Conservation (phyloP, 2,797 vertebrate species). For the Labeo calbasu region DNA sequence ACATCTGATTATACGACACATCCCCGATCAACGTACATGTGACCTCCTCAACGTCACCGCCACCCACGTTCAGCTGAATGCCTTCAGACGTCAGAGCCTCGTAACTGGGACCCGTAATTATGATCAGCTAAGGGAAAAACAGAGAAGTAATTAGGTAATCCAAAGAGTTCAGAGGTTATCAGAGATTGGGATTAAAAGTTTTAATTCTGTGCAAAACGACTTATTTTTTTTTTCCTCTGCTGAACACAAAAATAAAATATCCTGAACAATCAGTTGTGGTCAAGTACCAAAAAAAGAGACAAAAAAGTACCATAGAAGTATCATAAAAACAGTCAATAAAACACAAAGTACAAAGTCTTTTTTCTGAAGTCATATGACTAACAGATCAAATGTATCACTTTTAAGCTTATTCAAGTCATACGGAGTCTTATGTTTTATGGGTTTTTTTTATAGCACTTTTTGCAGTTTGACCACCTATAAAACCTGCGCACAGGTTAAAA, state of each 20-base stretch:
- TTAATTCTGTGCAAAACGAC: no score
- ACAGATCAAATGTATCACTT: background rate
- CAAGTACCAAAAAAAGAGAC: background rate
- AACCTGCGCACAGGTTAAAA: background rate
- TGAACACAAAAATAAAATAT: background rate
- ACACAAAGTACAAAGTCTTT: no score
- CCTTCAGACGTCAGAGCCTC: slow-evolving; percentile 85
- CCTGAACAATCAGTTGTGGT: background rate
- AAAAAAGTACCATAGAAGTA: background rate
- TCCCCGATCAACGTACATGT: slow-evolving; percentile 84
- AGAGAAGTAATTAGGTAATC: background rate
- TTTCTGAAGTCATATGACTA: background rate
- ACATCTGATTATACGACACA: slow-evolving; percentile 81
- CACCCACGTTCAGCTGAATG: slow-evolving; percentile 84
- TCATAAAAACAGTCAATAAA: background rate
- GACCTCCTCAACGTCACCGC: slow-evolving; percentile 78
- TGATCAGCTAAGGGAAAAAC: slow-evolving; percentile 79
- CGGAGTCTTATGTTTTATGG: background rate
- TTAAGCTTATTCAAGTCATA: background rate
- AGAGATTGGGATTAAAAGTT: no score
- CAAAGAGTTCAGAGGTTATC: background rate
- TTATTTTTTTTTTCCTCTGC: background rate
- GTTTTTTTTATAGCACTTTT: no score
- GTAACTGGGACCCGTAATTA: slow-evolving; percentile 88
- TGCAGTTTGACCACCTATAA: background rate